phyloP scores from a whole-genome alignment of 92 coral and sea anemone genomes.

The Hydrozoanthus gracilis region DNA sequence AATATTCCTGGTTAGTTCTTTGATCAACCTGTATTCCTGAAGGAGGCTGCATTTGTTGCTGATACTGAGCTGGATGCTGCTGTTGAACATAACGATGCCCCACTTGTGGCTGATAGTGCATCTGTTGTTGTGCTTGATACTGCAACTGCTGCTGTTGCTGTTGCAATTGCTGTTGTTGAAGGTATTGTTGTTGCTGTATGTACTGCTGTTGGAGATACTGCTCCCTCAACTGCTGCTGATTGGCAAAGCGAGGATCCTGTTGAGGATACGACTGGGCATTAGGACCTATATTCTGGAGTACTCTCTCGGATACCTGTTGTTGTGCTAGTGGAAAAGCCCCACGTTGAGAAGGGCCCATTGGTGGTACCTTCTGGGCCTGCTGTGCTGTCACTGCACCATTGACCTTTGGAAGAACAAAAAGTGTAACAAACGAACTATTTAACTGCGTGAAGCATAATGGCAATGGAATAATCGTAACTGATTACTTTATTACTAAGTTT shows the following conservation, averaged over 20 bases:
- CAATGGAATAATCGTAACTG: too few relatives aligned
- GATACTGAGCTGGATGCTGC: conserved; percentile 57
- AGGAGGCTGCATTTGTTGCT: conserved; percentile 45
- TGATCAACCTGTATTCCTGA: conserved; percentile 6
- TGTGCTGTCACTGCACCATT: conserved; percentile 26
- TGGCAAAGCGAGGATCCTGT: conserved; percentile 49
- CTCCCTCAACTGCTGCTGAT: conserved; percentile 59
- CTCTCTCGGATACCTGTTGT: conserved; percentile 7
- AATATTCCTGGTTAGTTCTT: conserved; percentile 22
- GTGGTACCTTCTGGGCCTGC: conserved; percentile 34
- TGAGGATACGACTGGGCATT: conserved; percentile 33
- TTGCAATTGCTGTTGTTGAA: conserved; percentile 58
- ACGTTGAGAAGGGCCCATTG: conserved; percentile 47
- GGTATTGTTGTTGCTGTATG: conserved; percentile 66
- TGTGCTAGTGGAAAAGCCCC: conserved; percentile 38
- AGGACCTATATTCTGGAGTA: conserved; percentile 45
- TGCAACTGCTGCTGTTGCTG: conserved; percentile 62
- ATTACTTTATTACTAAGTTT: too few relatives aligned
- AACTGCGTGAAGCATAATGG: neutral
- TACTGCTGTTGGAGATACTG: conserved; percentile 70
- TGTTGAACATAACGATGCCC: conserved; percentile 57
- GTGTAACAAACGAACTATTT: neutral
- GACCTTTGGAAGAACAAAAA: neutral
- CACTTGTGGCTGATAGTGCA: conserved; percentile 38
- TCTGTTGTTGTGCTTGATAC: conserved; percentile 57